These are phyloP conservation scores for Epizoanthus illoricatus DNA, from an alignment of 92 coral and sea anemone genomes.

Conservation along the genomic window DNA sequence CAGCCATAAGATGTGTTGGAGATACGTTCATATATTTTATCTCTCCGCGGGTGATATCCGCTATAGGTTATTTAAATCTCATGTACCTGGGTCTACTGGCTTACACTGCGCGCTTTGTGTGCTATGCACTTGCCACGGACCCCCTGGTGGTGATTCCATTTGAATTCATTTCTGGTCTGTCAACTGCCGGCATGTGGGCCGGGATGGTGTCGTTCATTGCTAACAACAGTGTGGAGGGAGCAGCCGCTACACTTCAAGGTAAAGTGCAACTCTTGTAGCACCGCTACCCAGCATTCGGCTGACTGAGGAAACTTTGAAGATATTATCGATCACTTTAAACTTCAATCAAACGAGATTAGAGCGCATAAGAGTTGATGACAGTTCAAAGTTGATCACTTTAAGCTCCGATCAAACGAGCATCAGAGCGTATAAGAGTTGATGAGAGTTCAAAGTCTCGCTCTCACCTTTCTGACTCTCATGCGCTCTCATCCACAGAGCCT, in stretches of 20 bases:
- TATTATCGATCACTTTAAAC: no score
- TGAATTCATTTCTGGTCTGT: slow-evolving; percentile 69
- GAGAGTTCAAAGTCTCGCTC: no score
- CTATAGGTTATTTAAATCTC: slow-evolving; percentile 54
- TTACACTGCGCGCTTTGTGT: slow-evolving; percentile 54
- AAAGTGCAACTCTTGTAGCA: not conserved
- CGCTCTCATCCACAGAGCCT: no score
- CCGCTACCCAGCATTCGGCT: not conserved
- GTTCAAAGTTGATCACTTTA: no score
- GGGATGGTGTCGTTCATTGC: slow-evolving; percentile 69
- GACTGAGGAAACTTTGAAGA: not conserved
- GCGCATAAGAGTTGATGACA: no score
- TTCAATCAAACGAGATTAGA: no score
- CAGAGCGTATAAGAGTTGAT: no score
- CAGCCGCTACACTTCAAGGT: slow-evolving; percentile 60
- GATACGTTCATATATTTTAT: slow-evolving; percentile 62
- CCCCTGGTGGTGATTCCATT: slow-evolving; percentile 61
- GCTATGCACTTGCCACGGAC: slow-evolving; percentile 51
- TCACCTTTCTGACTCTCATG: no score
- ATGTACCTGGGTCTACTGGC: slow-evolving; percentile 60
- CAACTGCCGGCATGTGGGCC: slow-evolving; percentile 74
- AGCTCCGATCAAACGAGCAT: no score
- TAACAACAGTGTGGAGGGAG: slow-evolving; percentile 51
- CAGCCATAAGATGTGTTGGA: slow-evolving; percentile 58
- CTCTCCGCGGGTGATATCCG: slow-evolving; percentile 55